These are phyloP conservation scores for Neoascia interrupta DNA, from an alignment of 2,888 invertebrate genomes.

Conservation along the genomic window DNA sequence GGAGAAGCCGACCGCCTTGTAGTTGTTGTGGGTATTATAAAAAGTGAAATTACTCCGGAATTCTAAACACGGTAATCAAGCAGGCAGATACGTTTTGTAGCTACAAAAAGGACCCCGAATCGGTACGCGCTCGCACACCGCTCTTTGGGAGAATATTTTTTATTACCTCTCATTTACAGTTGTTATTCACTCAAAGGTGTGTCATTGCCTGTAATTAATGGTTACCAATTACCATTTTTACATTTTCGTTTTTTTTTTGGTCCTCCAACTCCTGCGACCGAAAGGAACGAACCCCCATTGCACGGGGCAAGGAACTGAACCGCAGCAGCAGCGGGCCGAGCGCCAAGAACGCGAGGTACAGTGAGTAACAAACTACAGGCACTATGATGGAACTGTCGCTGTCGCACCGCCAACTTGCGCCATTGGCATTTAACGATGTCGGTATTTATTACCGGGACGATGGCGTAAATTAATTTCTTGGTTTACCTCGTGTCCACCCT, in stretches of 20 bases:
- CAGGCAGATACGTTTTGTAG: slow-evolving; percentile 55
- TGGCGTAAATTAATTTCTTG: slow-evolving; percentile 69
- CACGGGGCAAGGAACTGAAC: slow-evolving; percentile 36
- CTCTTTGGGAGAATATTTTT: slow-evolving; percentile 57
- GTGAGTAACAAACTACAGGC: background rate
- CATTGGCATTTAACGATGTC: slow-evolving; percentile 68
- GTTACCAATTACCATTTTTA: slow-evolving; percentile 70
- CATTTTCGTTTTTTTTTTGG: slow-evolving; percentile 18
- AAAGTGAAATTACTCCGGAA: slow-evolving; percentile 38
- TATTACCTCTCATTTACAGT: slow-evolving; percentile 70
- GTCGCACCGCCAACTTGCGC: slow-evolving; percentile 5
- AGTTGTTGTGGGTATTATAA: slow-evolving; percentile 18
- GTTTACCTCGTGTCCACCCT: slow-evolving; percentile 8
- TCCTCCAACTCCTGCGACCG: slow-evolving; percentile 1
- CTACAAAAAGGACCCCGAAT: slow-evolving; percentile 40
- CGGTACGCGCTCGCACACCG: background rate
- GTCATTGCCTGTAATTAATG: slow-evolving; percentile 70
- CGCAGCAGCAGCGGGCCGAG: background rate
- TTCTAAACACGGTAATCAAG: slow-evolving; percentile 60
- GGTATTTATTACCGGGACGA: slow-evolving; percentile 69
- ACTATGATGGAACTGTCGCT: slow-evolving; percentile 36
- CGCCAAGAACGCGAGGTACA: background rate
- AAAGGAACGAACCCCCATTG: slow-evolving; percentile 8
- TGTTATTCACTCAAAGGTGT: slow-evolving; percentile 70
- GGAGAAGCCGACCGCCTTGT: slow-evolving; percentile 4